Percentiles rank a stretch among this genome's conserved stretches.
Conservation (phyloP, 1,140 invertebrate species). For the Pachyrhynchus sulphureomaculatus region DNA sequence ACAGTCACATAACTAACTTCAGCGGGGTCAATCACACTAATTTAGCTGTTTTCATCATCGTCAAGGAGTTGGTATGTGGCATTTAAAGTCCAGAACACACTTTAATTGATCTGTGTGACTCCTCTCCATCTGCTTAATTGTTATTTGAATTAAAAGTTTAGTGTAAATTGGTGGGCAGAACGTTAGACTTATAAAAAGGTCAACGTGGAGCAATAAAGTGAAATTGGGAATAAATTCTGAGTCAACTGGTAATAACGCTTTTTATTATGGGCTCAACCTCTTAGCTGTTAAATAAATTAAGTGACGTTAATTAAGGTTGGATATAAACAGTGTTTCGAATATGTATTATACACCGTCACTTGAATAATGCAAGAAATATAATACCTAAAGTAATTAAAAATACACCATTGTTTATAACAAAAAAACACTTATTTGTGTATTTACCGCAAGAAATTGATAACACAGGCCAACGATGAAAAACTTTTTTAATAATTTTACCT, state of each 20-base stretch:
- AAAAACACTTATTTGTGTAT: no score
- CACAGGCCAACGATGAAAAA: no score
- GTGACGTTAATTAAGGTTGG: no score
- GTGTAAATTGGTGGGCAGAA: conserved; percentile 32
- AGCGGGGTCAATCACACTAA: conserved; percentile 34
- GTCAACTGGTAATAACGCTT: conserved; percentile 31
- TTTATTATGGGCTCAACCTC: conserved; percentile 21
- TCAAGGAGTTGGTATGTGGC: conserved; percentile 34
- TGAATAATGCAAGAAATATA: no score
- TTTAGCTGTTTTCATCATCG: conserved; percentile 35
- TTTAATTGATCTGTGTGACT: conserved; percentile 38
- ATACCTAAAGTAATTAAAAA: no score
- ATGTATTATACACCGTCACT: no score
- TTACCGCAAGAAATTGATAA: no score
- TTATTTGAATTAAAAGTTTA: conserved; percentile 38
- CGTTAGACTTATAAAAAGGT: conserved; percentile 26
- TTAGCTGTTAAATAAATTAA: conserved; percentile 1
- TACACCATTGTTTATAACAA: no score
- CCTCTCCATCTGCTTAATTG: conserved; percentile 38
- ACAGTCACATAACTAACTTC: conserved; percentile 25
- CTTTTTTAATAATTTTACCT: no score
- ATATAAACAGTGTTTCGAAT: no score
- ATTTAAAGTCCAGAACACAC: conserved; percentile 32
- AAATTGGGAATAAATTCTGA: conserved; percentile 31
- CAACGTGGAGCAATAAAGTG: conserved; percentile 32